Conservation (phyloP, 1,140 invertebrate genomes). For the Drosophila santomea region DNA sequence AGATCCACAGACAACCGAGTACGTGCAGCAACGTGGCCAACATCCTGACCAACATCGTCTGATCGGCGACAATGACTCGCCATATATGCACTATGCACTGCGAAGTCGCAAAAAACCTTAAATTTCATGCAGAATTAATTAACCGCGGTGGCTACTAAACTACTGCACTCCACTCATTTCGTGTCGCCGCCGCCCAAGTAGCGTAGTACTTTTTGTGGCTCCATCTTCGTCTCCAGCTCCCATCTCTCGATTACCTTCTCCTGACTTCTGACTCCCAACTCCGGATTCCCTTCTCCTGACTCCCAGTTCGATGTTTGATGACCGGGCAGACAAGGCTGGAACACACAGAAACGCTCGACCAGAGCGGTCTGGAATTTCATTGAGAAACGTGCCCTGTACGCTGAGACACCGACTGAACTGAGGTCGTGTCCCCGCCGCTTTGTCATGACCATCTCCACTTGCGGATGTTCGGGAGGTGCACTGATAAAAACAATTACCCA, state of each 20-base stretch:
- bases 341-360: conserved; percentile 74
- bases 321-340: conserved; percentile 76
- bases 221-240: conserved; percentile 20
- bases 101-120: conserved; percentile 57
- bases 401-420: conserved; percentile 6
- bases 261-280: too few relatives aligned
- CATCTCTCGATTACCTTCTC: background rate
- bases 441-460: conserved; percentile 58
- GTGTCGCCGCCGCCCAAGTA: conserved; percentile 74
- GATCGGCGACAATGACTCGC: conserved; percentile 76
- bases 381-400: conserved; percentile 80
- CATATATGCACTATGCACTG: conserved; percentile 63
- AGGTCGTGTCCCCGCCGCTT: conserved; percentile 75
- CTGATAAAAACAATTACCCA: background rate
- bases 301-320: conserved; percentile 67
- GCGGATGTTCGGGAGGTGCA: conserved; percentile 1
- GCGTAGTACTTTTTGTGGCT: conserved; percentile 53
- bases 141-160: conserved; percentile 64
- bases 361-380: conserved; percentile 79
- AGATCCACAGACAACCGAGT: conserved; percentile 39
- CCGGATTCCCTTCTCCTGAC: conserved; percentile 5
- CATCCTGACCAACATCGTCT: conserved; percentile 43
- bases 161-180: conserved; percentile 51
- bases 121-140: conserved; percentile 84
- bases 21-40: conserved; percentile 71